phyloP scores from a whole-genome alignment of 2,888 invertebrate species.

The Marasmarcha lunaedactyla region DNA sequence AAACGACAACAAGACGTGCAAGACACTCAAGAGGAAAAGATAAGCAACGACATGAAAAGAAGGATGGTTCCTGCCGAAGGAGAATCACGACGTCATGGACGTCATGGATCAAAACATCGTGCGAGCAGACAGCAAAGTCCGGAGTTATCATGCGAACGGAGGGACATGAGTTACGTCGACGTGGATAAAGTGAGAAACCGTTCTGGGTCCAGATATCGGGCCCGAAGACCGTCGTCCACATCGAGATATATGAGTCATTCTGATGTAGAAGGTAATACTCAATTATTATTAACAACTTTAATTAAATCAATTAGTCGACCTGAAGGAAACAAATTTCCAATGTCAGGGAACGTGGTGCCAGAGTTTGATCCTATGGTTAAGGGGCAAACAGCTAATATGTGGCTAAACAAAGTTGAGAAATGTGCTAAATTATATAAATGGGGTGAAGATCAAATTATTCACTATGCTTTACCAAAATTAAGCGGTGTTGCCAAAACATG shows the following conservation, averaged over 20 bases:
- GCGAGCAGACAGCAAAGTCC: neutral
- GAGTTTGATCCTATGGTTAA: constrained; percentile 13
- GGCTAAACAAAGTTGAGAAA: constrained; percentile 13
- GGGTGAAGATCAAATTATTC: constrained; percentile 10
- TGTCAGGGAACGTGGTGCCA: constrained; percentile 11
- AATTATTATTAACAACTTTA: constrained; percentile 1
- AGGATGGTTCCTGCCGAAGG: neutral
- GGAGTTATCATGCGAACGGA: neutral
- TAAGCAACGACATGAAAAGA: neutral
- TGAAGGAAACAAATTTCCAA: constrained; percentile 12
- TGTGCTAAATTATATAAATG: constrained; percentile 10
- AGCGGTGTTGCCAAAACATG: constrained; percentile 10
- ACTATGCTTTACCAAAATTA: constrained; percentile 12
- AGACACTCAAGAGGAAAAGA: neutral
- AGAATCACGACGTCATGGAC: neutral
- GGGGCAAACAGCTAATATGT: constrained; percentile 10
- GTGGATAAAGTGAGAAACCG: neutral
- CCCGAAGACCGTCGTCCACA: neutral
- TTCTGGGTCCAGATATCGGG: neutral
- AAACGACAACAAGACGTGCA: neutral
- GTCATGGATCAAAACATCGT: neutral
- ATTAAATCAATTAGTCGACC: constrained; percentile 2
- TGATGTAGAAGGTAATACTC: neutral
- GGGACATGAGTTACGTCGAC: neutral
- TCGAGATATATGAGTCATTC: neutral